phyloP scores from a whole-genome alignment of 2,113 vertebrate genomes.

The Circaetus cinerascens region DNA sequence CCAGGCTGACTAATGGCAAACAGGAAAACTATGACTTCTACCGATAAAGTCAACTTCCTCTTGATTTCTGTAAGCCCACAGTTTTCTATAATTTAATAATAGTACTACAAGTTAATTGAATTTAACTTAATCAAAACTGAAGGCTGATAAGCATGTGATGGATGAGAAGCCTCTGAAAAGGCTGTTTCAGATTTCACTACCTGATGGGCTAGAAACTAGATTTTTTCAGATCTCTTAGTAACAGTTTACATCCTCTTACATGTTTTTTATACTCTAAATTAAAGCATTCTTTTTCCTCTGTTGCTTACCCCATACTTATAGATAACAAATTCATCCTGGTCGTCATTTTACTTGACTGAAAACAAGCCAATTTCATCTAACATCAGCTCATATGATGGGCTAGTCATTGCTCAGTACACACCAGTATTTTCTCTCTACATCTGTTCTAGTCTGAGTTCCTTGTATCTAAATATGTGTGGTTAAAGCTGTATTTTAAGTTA shows the following conservation, averaged over 20 bases:
- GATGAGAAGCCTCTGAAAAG: not conserved
- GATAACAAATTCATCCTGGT: not conserved
- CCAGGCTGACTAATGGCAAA: not conserved
- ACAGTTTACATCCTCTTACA: not conserved
- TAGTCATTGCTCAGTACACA: not conserved
- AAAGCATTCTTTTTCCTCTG: not conserved
- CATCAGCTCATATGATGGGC: too few species aligned
- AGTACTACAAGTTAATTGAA: not conserved
- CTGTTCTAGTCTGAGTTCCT: not conserved
- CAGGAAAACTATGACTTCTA: not conserved
- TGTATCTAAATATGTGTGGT: not conserved
- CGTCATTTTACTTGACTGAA: not conserved
- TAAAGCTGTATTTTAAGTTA: not conserved
- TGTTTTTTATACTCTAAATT: not conserved
- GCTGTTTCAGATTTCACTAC: not conserved
- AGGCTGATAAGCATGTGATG: not conserved
- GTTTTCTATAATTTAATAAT: not conserved
- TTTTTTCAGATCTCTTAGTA: not conserved
- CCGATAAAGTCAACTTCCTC: not conserved
- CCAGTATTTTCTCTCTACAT: not conserved
- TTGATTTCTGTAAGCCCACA: not conserved
- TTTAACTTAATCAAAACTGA: not conserved
- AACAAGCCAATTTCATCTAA: not conserved
- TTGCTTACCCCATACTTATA: rapidly evolving
- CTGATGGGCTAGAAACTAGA: not conserved